Base-by-base conservation (phyloP, 2,797 vertebrate genomes). In the Paedocypris micromegethes region DNA sequence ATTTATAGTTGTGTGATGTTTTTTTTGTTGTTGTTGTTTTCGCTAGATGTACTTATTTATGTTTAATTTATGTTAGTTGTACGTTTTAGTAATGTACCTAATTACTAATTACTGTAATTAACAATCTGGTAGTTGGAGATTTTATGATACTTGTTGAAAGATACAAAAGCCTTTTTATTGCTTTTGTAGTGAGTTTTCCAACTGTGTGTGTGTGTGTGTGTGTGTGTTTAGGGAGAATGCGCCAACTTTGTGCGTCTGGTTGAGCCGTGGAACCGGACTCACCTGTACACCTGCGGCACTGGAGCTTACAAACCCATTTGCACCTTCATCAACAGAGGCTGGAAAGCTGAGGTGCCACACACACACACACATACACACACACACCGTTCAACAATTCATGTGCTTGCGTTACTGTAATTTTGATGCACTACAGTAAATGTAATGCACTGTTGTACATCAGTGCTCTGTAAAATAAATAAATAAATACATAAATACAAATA, bases 241-340 rank as follows among this genome's bases (percentile, higher is more conserved):
- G 90, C 90, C 79, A 93, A 93, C 83, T 93, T 92, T 72, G 86
- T 93, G 74, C 88, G 91, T 6, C 44, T 93, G 78, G 91, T 92
- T 6, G 88, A 92, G 75, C 91, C 91, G 0, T 89, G 91, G 88
- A 93, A 93, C 87, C 90, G 92, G 69, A 93, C 92, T 72, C 92
- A 93, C 79, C 87, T 93, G 51, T 93, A 92, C 76, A 87, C 89
- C 50, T 93, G 92, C 67, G 91, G 92, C 9, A 93, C 92, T 1
- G 91, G 92, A 59, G 91, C 91, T 40, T 93, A 91, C 83, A 90
- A 86, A 39, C 92, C 91, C 8, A 88, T 92, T 79, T 93, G 91
- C 76, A 91, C 88, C 4, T 91, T 91, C 68, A 85, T 92, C 83
- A 91, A 91, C 84, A 76, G 91, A 70, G 91, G 91, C 76, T 93